phyloP scores from a whole-genome alignment of 2,888 invertebrate genomes.

The Microchrysa polita region DNA sequence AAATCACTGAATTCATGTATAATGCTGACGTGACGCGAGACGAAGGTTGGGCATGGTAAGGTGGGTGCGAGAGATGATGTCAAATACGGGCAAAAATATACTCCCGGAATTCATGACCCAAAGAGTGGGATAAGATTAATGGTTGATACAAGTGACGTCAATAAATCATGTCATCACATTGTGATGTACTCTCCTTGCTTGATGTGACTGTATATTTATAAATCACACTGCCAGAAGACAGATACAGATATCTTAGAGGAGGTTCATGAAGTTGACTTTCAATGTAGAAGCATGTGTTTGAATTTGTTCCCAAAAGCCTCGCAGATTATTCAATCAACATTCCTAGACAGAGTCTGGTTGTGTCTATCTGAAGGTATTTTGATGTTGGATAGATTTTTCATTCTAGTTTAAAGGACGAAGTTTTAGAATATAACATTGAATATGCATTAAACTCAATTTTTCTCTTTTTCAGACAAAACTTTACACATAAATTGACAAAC shows the following conservation, averaged over 20 bases:
- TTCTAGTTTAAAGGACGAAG: too few species aligned
- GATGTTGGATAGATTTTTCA: too few species aligned
- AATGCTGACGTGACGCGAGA: not conserved
- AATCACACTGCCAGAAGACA: not conserved
- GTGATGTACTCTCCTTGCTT: not conserved
- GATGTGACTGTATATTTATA: not conserved
- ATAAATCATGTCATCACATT: constrained; percentile 17
- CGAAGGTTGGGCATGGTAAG: not conserved
- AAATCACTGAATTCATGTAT: constrained; percentile 7
- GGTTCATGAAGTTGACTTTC: too few species aligned
- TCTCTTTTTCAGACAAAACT: constrained; percentile 12
- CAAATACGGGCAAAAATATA: not conserved
- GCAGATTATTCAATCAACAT: too few species aligned
- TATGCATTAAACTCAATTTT: too few species aligned
- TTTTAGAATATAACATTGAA: too few species aligned
- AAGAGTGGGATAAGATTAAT: constrained; percentile 13
- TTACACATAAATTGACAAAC: not conserved
- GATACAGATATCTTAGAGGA: too few species aligned
- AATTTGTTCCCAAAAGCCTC: too few species aligned
- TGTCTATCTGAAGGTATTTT: too few species aligned
- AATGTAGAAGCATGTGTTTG: too few species aligned
- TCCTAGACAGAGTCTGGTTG: too few species aligned
- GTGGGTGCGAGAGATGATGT: not conserved
- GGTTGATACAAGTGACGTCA: constrained; percentile 16
- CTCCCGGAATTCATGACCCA: not conserved